These are phyloP conservation scores for Rhegmatorhina hoffmannsi DNA, from an alignment of 2,113 vertebrate genomes.

Conservation along the genomic window DNA sequence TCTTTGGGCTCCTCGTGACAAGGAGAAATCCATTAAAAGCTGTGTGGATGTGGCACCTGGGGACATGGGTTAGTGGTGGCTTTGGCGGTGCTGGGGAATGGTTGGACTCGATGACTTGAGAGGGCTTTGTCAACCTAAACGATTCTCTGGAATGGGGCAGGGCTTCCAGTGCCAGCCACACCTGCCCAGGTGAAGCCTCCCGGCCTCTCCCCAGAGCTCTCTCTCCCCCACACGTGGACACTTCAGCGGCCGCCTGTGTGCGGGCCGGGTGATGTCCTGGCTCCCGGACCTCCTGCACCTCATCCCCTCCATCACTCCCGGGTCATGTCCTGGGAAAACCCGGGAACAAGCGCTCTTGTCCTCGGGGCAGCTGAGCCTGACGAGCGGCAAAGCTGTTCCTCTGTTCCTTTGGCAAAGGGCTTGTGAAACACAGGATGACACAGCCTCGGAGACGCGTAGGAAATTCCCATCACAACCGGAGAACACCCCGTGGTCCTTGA, in stretches of 20 bases:
- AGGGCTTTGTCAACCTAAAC: background rate
- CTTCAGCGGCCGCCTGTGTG: background rate
- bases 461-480: background rate
- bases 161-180: background rate
- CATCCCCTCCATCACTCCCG: rapidly evolving
- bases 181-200: background rate
- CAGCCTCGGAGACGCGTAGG: background rate
- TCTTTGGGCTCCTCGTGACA: background rate
- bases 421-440: background rate
- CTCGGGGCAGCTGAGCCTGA: background rate
- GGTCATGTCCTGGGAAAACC: background rate
- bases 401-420: background rate
- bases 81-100: background rate
- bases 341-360: rapidly evolving
- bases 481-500: conserved; percentile 3
- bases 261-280: background rate
- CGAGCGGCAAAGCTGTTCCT: background rate
- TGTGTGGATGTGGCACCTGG: background rate
- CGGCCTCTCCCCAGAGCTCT: background rate
- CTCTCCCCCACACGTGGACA: rapidly evolving
- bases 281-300: background rate
- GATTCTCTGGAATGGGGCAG: background rate
- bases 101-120: background rate
- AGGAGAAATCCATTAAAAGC: background rate
- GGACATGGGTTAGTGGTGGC: background rate